Percentiles rank a stretch among this genome's conserved stretches.
Conservation (phyloP, 2,113 vertebrate genomes). For the Daubentonia madagascariensis region DNA sequence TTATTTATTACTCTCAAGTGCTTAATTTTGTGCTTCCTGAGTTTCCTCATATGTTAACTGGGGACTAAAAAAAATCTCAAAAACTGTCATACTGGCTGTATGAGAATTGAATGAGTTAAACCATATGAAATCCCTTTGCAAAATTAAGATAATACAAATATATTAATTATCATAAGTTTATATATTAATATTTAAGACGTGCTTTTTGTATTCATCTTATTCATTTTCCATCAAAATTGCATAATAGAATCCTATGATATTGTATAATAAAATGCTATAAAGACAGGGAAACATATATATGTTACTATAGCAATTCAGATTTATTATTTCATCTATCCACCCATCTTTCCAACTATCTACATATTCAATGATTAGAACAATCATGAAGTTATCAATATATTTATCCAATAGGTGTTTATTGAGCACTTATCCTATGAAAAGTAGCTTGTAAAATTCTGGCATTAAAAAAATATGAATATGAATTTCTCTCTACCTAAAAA, state of each 20-base stretch:
- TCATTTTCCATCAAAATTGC: not conserved
- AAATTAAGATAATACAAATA: not conserved
- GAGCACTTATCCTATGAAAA: not conserved
- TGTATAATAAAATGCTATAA: not conserved
- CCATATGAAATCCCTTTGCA: not conserved
- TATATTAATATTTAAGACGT: not conserved
- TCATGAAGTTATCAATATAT: not conserved
- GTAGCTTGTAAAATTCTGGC: not conserved
- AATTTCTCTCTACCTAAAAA: not conserved
- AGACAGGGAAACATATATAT: not conserved
- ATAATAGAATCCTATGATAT: not conserved
- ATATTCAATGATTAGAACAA: not conserved
- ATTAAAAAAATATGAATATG: not conserved
- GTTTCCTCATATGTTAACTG: not conserved
- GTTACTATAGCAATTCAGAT: not conserved
- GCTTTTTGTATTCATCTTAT: not conserved
- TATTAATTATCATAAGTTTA: not conserved
- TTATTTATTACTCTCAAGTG: not conserved
- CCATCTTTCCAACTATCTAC: not conserved
- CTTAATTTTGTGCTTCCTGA: not conserved
- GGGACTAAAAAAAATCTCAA: not conserved
- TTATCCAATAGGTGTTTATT: not conserved
- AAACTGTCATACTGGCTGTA: not conserved
- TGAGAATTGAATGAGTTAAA: not conserved
- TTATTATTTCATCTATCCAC: not conserved